phyloP scores from a whole-genome alignment of 2,113 vertebrate genomes.

The Sturnira hondurensis region DNA sequence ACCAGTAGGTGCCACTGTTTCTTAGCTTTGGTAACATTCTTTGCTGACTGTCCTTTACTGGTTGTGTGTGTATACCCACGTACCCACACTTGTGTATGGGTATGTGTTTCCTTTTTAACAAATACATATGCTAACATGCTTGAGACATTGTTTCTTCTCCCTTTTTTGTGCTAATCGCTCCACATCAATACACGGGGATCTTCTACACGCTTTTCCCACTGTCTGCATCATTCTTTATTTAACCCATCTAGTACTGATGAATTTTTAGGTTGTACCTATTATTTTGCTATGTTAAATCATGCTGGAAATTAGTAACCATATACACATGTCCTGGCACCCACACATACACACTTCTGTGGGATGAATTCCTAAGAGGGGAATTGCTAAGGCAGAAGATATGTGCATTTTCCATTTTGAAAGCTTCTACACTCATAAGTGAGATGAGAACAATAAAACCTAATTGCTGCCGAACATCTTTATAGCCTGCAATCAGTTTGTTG shows the following conservation, averaged over 20 bases:
- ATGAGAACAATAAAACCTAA: constrained; percentile 65
- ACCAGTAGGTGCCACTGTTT: constrained; percentile 71
- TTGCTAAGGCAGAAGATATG: constrained; percentile 39
- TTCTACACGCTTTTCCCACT: not conserved
- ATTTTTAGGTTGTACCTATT: constrained; percentile 8
- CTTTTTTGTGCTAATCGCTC: not conserved
- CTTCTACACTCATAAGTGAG: constrained; percentile 30
- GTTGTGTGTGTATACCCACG: not conserved
- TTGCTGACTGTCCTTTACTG: not conserved
- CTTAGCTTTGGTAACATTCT: constrained; percentile 1
- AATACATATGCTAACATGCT: not conserved
- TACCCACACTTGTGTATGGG: not conserved
- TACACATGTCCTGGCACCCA: not conserved
- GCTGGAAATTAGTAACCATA: not conserved
- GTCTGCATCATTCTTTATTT: not conserved
- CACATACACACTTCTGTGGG: not conserved
- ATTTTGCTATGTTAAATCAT: constrained; percentile 16
- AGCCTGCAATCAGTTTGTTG: constrained; percentile 50
- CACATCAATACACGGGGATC: not conserved
- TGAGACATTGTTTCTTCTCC: not conserved
- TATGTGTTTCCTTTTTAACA: not conserved
- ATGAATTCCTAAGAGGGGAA: constrained; percentile 13
- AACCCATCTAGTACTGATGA: not conserved
- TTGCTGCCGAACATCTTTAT: constrained; percentile 65
- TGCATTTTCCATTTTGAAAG: constrained; percentile 37